phyloP scores from a whole-genome alignment of 2,888 invertebrate species.

The Sminthurides aquaticus region DNA sequence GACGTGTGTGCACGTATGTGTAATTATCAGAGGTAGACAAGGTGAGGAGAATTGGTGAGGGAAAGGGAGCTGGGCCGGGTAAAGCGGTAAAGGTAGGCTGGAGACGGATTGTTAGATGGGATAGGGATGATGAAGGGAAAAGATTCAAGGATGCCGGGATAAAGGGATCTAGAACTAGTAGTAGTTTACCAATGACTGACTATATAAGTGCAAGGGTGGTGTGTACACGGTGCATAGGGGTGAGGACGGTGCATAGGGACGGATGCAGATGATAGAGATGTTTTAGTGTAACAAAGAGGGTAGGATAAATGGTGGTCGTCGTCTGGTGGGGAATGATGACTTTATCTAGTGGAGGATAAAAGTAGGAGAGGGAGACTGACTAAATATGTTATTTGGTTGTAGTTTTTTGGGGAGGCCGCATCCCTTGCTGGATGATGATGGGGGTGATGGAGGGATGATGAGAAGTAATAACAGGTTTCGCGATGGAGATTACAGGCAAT shows the following conservation, averaged over 20 bases:
- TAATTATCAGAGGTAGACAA: slow-evolving; percentile 22
- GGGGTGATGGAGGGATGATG: slow-evolving; percentile 42
- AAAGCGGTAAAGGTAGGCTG: neutral
- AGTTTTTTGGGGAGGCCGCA: neutral
- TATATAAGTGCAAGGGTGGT: neutral
- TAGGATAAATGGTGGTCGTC: neutral
- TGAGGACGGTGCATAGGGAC: neutral
- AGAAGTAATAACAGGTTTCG: slow-evolving; percentile 43
- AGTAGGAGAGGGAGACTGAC: neutral
- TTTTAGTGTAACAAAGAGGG: neutral
- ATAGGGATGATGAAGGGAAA: neutral
- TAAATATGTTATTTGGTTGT: neutral
- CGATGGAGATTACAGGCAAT: slow-evolving; percentile 40
- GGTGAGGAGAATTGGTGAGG: slow-evolving; percentile 14
- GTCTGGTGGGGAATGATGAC: neutral
- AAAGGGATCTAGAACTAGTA: neutral
- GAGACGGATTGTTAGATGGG: too few relatives aligned
- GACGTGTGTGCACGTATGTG: slow-evolving; percentile 20
- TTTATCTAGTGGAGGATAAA: neutral
- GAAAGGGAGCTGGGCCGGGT: neutral
- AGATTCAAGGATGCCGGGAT: neutral
- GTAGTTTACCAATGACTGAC: neutral
- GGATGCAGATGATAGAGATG: neutral
- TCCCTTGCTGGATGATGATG: slow-evolving; percentile 17
- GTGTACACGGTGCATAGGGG: too few relatives aligned